Evolutionary conservation across 1,140 invertebrate genomes (phyloP).

Genomic region (Radopholus similis): DNA sequence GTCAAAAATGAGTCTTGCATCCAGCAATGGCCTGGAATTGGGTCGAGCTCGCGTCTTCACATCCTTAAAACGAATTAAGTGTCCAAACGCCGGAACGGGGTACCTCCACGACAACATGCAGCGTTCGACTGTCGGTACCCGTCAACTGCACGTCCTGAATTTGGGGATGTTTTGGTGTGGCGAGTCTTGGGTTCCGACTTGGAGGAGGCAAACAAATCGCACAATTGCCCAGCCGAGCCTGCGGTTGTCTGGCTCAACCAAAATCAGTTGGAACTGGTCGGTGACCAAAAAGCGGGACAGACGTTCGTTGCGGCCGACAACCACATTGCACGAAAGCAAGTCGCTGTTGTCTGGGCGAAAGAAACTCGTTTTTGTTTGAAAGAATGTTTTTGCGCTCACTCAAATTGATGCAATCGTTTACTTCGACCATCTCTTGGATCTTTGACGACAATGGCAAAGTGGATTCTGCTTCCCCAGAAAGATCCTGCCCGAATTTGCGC

Average conservation of each 20-base stretch:
- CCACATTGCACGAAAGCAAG: constrained; percentile 87
- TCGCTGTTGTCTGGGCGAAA: constrained; percentile 81
- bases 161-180: not conserved
- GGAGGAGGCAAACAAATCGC: constrained; percentile 75
- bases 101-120: constrained; percentile 84
- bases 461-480: constrained; percentile 77
- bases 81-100: not conserved
- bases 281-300: constrained; percentile 82
- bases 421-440: constrained; percentile 79
- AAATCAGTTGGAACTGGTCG: constrained; percentile 84
- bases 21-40: constrained; percentile 70
- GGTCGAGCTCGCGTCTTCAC: constrained; percentile 67
- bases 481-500: constrained; percentile 74
- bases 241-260: constrained; percentile 89
- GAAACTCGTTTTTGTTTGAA: constrained; percentile 5
- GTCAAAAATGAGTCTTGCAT: constrained; percentile 92
- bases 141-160: constrained; percentile 70
- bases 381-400: constrained; percentile 68
- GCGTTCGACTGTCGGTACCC: constrained; percentile 88
- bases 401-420: constrained; percentile 84
- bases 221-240: constrained; percentile 92
- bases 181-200: constrained; percentile 57
- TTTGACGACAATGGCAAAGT: constrained; percentile 82
- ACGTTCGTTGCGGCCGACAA: constrained; percentile 74
- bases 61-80: constrained; percentile 61